phyloP scores from a whole-genome alignment of 2,113 vertebrate species.

The Nanorana parkeri region DNA sequence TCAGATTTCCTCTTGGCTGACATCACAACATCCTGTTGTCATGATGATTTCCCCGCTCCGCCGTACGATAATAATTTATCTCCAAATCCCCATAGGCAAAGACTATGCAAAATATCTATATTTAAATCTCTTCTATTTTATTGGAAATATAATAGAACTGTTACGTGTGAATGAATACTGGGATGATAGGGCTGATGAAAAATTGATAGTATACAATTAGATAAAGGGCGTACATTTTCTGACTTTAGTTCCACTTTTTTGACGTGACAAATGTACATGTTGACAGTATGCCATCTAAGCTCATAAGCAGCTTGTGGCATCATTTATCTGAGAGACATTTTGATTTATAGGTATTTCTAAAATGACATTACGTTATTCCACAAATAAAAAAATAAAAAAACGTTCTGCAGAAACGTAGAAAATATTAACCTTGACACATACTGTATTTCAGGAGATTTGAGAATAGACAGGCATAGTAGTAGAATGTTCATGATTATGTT shows the following conservation, averaged over 20 bases:
- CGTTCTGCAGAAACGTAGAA: conserved; percentile 18
- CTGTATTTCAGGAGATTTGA: neutral
- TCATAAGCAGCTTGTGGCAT: conserved; percentile 47
- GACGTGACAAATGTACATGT: conserved; percentile 54
- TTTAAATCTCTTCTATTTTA: conserved; percentile 42
- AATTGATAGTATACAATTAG: conserved; percentile 53
- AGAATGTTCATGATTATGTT: too few relatives aligned
- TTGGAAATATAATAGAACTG: conserved; percentile 50
- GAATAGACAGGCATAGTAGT: too few relatives aligned
- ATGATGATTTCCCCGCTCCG: conserved; percentile 2
- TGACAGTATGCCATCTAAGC: conserved; percentile 50
- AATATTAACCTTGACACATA: conserved; percentile 49
- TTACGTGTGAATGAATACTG: conserved; percentile 41
- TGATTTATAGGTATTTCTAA: conserved; percentile 48
- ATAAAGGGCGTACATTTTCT: conserved; percentile 48
- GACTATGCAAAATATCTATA: conserved; percentile 52
- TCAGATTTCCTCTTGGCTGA: neutral
- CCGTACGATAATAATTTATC: conserved; percentile 6
- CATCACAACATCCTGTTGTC: conserved; percentile 8
- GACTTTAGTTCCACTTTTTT: conserved; percentile 36
- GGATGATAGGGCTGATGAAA: conserved; percentile 44
- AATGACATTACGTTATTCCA: conserved; percentile 49
- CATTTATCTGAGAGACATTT: conserved; percentile 54
- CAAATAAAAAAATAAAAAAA: conserved; percentile 23
- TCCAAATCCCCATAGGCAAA: conserved; percentile 39